Conservation (phyloP, 1,140 invertebrate species). For the Zaprionus nigranus region DNA sequence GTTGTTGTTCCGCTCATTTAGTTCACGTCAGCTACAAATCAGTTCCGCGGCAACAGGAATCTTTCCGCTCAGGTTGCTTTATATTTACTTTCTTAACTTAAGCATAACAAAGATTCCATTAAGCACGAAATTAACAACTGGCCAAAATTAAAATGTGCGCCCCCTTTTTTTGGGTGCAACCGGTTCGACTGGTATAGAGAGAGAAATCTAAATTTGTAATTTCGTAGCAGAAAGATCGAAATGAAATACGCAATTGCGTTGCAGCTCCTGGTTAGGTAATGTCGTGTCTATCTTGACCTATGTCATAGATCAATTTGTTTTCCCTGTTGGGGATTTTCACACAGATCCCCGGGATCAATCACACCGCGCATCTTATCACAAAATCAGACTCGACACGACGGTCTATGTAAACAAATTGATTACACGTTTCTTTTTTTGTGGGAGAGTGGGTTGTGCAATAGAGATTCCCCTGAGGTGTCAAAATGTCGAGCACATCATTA, state of each 20-base stretch:
- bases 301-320: constrained; percentile 20
- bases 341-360: constrained; percentile 1
- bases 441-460: constrained; percentile 31
- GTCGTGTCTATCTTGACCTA: constrained; percentile 17
- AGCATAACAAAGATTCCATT: constrained; percentile 34
- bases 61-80: constrained; percentile 26
- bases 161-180: constrained; percentile 11
- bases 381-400: neutral
- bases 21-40: constrained; percentile 25
- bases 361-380: constrained; percentile 38
- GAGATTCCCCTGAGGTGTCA: constrained; percentile 6
- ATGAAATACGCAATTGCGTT: neutral
- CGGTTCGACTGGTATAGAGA: constrained; percentile 9
- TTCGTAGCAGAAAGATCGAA: neutral
- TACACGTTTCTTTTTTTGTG: neutral
- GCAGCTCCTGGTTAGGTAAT: neutral
- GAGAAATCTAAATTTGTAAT: neutral
- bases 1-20: constrained; percentile 31
- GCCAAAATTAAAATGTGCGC: constrained; percentile 25
- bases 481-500: constrained; percentile 21
- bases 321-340: constrained; percentile 16
- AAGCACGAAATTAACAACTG: constrained; percentile 39
- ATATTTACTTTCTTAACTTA: constrained; percentile 22
- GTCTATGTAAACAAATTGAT: constrained; percentile 5
- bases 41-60: constrained; percentile 53